Base-by-base conservation (phyloP, 2,888 invertebrate species). In the Diarsia dahlii region DNA sequence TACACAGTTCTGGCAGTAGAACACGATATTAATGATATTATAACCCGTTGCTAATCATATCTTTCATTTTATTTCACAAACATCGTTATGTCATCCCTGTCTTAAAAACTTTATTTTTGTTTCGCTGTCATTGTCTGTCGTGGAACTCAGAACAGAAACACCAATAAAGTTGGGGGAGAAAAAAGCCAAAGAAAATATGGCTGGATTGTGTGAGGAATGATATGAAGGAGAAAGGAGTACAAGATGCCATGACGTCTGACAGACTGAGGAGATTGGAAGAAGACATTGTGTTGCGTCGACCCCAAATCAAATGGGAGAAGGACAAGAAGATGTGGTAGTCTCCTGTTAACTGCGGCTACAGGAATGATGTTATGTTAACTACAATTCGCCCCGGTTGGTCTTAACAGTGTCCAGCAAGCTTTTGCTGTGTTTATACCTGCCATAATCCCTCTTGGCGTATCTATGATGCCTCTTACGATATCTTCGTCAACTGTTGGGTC, bases 21-120 rank as follows among this genome's bases (percentile, higher is more conserved):
- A 66, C 48, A 39, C 23, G 34, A 34, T 66, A 81, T 82, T 65
- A 54, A 67, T 67, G 28, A 71, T 54, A 67, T 63, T 71, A 67
- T 71, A 56, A 78, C 66, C 20, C 28, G 60, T 46, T 58, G 67
- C n/a, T 18, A 39, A 39, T 65, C 13, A 63, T 34, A 69, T 45
- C 10, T 56, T 48, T 12, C 15, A 68, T 54, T 58, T 79, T 10
- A 65, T 78, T 54, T 72, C 13, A 65, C 56, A 58, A 62, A 63
- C n/a, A 46, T 62, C 28, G 28, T 23, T 20, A 45, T 46, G 20
- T 64, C 63, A 63, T 58, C 18, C 5, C 54, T 54, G 56, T 48
- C 13, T 23, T 60, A 48, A 28, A 23, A 48, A 39, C 23, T 56
- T 46, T 13, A 62, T 54, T 45, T 45, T 2, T 6, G 20, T 6